A percentile compares a stretch with the other conserved stretches of the same genome.
These are phyloP conservation scores for Acromyrmex heyeri DNA, from an alignment of 1,140 invertebrate species.

Conservation along the genomic window DNA sequence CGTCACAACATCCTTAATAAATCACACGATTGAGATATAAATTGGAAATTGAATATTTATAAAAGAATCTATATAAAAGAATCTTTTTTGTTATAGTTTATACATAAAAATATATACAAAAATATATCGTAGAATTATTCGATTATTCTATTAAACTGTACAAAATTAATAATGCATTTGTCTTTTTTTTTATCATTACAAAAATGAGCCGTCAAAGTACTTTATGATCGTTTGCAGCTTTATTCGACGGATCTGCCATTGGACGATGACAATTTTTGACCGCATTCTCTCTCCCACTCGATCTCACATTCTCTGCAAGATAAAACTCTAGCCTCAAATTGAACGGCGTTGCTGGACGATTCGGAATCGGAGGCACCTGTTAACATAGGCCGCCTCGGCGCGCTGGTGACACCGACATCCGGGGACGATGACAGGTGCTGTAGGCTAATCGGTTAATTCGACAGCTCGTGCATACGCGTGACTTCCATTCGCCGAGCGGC, in stretches of 20 bases:
- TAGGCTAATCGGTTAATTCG: slow-evolving; percentile 76
- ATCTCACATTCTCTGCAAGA: background rate
- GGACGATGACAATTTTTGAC: background rate
- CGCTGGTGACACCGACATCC: slow-evolving; percentile 65
- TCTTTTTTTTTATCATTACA: background rate
- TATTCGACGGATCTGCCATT: background rate
- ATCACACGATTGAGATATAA: background rate
- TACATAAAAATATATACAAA: background rate
- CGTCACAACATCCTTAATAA: no score
- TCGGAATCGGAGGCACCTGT: slow-evolving; percentile 73
- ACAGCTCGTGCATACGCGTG: slow-evolving; percentile 68
- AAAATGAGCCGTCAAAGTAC: background rate
- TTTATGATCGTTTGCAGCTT: background rate
- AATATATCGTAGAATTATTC: background rate
- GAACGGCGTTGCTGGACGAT: slow-evolving; percentile 51
- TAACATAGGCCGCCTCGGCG: slow-evolving; percentile 63
- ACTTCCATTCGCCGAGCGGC: slow-evolving; percentile 69
- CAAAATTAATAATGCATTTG: background rate
- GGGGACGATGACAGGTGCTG: slow-evolving; percentile 67
- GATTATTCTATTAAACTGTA: background rate
- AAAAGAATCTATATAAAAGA: background rate
- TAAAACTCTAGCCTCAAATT: slow-evolving; percentile 42
- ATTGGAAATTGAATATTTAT: background rate
- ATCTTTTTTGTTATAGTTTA: background rate
- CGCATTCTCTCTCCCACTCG: background rate